Base-by-base conservation (phyloP, 2,888 invertebrate genomes). In the Peribatodes rhomboidaria region DNA sequence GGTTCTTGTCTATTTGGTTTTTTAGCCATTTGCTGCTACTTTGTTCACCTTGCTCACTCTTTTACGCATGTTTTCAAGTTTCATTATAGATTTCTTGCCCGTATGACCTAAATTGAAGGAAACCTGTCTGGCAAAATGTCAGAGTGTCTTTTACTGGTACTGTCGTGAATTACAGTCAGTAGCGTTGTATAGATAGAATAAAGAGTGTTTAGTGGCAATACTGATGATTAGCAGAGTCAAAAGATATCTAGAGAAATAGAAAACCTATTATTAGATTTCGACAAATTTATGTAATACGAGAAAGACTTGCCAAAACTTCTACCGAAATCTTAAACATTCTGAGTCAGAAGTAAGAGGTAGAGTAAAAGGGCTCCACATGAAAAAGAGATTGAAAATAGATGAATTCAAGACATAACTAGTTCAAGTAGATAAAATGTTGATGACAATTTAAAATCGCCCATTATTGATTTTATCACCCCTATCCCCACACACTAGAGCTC, bases 111-210 rank as follows among this genome's bases (percentile, higher is more conserved):
- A 52, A 59, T 50, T 61, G 53, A 62, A 61, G 27, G 27, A 65
- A 69, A 71, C 71, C 69, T 67, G 65, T 65, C 65, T 63, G 35
- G 33, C 44, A 54, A 65, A 71, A 69, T 71, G 65, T 71, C 69
- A 67, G 61, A 59, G 47, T 53, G 37, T 57, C 59, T 61, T 49
- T 55, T 42, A 53, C 35, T 65, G 55, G 20, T 47, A 66, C 53
- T 52, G 35, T 57, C 58, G 57, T 44, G 49, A 60, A 39, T 7
- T 53, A 39, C 9, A 1, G 22, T 37, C 53, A 53, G 35, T 50
- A 13, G 13, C 39, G 13, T 39, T 37, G 53, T 22, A 35, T 13
- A 50, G 13, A 18, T 18, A 18, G 33, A 50, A 18, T 31, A 10
- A 49, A 50, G 31, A 50, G 50, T 11, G 33, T 11, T 11, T 6